Conservation (phyloP, 2,113 vertebrate genomes). For the Lycocorax pyrrhopterus region DNA sequence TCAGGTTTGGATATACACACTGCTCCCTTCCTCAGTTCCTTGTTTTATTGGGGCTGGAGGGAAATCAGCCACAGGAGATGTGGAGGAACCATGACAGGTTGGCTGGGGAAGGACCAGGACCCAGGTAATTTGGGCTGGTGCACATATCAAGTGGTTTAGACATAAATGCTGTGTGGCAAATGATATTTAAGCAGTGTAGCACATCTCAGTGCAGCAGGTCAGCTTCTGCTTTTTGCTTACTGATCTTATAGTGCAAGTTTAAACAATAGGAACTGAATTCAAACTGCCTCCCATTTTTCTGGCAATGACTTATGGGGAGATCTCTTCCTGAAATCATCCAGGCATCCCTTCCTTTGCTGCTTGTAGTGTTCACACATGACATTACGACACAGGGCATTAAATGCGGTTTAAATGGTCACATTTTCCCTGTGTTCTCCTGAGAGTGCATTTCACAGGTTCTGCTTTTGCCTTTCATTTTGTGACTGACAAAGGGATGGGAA, state of each 20-base stretch:
- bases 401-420: neutral
- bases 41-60: neutral
- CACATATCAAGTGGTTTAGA: rapidly evolving
- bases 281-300: neutral
- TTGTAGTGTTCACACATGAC: neutral
- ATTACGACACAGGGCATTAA: neutral
- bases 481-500: neutral
- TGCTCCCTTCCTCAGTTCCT: neutral
- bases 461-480: neutral
- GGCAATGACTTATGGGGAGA: neutral
- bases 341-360: neutral
- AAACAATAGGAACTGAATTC: neutral
- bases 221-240: neutral
- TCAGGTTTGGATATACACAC: neutral
- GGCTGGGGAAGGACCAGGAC: neutral
- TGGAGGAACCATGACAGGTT: neutral
- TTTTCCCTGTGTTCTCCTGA: neutral
- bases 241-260: neutral
- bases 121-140: neutral
- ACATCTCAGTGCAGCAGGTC: neutral
- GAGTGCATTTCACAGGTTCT: neutral
- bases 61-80: neutral
- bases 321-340: neutral
- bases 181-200: neutral
- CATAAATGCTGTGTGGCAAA: neutral